These are phyloP conservation scores for Anhinga rufa DNA, from an alignment of 2,113 vertebrate genomes.

Conservation along the genomic window DNA sequence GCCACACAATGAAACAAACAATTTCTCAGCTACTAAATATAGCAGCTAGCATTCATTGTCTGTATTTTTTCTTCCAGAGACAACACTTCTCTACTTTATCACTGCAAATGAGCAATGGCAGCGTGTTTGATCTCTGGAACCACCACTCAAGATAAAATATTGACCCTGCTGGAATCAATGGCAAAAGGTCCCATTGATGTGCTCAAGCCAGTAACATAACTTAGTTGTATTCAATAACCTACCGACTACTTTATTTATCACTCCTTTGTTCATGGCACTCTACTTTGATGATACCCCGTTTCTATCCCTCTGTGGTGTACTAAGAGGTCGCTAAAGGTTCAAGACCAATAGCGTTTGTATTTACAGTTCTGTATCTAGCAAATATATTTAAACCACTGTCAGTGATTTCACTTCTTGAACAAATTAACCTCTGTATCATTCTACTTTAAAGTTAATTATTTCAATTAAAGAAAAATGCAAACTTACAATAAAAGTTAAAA, in stretches of 20 bases:
- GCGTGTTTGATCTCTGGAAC: neutral
- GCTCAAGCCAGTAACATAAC: neutral
- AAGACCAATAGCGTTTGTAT: neutral
- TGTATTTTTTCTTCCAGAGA: neutral
- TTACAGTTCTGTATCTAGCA: neutral
- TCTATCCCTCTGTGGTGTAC: neutral
- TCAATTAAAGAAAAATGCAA: constrained; percentile 3
- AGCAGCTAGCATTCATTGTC: neutral
- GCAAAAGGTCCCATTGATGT: neutral
- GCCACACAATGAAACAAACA: neutral
- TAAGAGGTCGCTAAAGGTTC: neutral
- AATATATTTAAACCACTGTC: neutral
- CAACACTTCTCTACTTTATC: neutral
- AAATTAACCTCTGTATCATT: constrained; percentile 8
- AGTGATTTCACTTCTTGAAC: constrained; percentile 35
- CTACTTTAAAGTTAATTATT: neutral
- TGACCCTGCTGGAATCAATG: neutral
- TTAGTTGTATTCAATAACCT: neutral
- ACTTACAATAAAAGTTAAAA: constrained; percentile 54
- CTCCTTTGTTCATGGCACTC: neutral
- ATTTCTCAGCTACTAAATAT: neutral
- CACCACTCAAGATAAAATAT: neutral
- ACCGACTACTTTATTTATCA: neutral
- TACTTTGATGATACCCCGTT: neutral
- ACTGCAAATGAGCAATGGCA: constrained; percentile 26